These are phyloP conservation scores for Lobophora halterata DNA, from an alignment of 2,888 invertebrate species.

Conservation along the genomic window DNA sequence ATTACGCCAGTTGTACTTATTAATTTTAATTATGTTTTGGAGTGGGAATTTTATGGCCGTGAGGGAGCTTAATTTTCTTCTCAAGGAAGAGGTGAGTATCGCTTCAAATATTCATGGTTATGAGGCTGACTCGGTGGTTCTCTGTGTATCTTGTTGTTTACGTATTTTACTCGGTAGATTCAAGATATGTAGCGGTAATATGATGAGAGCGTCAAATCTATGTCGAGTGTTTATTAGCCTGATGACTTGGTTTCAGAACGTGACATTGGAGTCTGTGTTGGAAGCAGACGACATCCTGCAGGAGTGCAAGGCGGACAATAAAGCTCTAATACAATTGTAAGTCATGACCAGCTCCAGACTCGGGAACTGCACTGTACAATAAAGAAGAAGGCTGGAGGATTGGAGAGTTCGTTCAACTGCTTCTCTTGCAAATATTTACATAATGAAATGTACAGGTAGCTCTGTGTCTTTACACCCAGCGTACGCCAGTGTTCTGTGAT, in stretches of 20 bases:
- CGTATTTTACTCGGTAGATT: neutral
- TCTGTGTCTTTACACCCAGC: too few species aligned
- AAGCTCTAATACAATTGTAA: constrained; percentile 95
- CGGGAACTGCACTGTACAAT: too few species aligned
- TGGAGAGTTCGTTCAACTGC: constrained; percentile 1
- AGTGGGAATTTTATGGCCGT: constrained; percentile 87
- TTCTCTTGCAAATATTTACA: too few species aligned
- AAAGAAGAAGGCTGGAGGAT: neutral
- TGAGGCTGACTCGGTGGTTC: constrained; percentile 44
- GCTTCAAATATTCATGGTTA: constrained; percentile 69
- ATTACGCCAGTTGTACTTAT: constrained; percentile 60
- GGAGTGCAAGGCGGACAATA: constrained; percentile 96
- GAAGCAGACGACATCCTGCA: constrained; percentile 97
- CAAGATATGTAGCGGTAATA: constrained; percentile 3
- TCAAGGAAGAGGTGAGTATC: constrained; percentile 87
- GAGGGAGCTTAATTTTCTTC: constrained; percentile 87
- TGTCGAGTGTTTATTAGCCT: constrained; percentile 20
- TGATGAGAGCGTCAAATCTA: constrained; percentile 13
- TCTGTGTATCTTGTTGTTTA: constrained; percentile 32
- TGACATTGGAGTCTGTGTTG: constrained; percentile 93
- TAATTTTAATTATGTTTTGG: constrained; percentile 89
- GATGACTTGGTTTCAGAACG: constrained; percentile 85
- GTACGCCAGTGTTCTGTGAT: too few species aligned
- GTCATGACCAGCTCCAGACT: constrained; percentile 58
- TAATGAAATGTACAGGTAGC: too few species aligned